Evolutionary conservation across 2,888 invertebrate genomes (phyloP), one percentile per base, ranked within the genome.

Genomic region (Melanargia galathea): DNA sequence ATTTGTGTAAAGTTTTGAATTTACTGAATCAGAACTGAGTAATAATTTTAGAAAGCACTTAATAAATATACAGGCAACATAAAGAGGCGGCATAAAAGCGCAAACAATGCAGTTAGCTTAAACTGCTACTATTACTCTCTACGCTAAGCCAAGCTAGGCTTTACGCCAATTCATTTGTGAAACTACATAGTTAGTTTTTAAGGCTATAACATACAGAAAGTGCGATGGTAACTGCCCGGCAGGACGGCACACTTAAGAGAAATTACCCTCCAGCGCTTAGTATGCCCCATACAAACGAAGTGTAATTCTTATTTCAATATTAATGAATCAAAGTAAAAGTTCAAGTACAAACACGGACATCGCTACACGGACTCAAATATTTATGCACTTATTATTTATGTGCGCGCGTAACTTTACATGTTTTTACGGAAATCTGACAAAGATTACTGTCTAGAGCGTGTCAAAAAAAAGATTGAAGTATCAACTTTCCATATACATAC

Each of bases 71-170:
- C 11, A 22, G 2, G n/a, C n/a, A 46, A 46, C 22, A 22, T 18
- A 22, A 11, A 38, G 13, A 46, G 22, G 45, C 13, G 45, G 51
- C 26, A 51, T 51, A 26, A 30, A 16, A 18, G 13, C 11, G 16
- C 26, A 51, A 51, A 51, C 51, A 51, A 51, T 51, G 26, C 26
- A 51, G 45, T 51, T 30, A 46, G 45, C 20, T 46, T 22, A 22
- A 46, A 46, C 45, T 46, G 22, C 45, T 22, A 22, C 45, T 46
- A 46, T 46, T 46, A 46, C 11, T 10, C 30, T 33, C 52, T 54
- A n/a, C 18, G 22, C 18, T 38, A 55, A 40, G 54, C 24, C 13
- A n/a, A n/a, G 40, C 13, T 35, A 38, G 54, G 40, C 38, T 55
- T 55, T 7, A 22, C 26, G 52, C 13, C n/a, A 55, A 38, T 55